Conservation (phyloP, 2,888 invertebrate genomes). For the Agonum fuliginosum region DNA sequence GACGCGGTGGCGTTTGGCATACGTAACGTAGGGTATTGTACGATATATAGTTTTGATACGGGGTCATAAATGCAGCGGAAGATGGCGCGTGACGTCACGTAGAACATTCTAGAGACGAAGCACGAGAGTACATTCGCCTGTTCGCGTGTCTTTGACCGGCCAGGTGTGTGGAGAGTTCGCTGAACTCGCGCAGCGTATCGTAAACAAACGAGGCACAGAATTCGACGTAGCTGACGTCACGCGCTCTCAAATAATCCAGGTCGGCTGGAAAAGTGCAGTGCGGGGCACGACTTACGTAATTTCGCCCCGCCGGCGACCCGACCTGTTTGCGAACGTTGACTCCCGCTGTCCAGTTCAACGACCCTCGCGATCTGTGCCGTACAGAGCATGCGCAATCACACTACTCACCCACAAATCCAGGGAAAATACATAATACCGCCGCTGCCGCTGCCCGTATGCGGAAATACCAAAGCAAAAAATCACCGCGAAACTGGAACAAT, state of each 20-base stretch:
- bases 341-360: conserved; percentile 53
- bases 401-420: conserved; percentile 48
- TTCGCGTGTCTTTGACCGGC: conserved; percentile 52
- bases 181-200: conserved; percentile 47
- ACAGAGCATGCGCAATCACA: conserved; percentile 25
- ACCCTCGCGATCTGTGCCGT: conserved; percentile 14
- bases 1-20: too few species aligned
- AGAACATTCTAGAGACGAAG: conserved; percentile 49
- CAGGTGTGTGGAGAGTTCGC: conserved; percentile 47
- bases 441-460: conserved; percentile 9
- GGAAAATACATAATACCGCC: conserved; percentile 5
- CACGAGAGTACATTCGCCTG: conserved; percentile 15
- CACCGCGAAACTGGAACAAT: conserved; percentile 16
- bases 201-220: conserved; percentile 57
- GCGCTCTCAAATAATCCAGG: conserved; percentile 57
- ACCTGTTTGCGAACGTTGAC: conserved; percentile 60
- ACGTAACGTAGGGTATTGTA: too few species aligned
- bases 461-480: conserved; percentile 22
- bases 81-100: conserved; percentile 51
- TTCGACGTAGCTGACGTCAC: conserved; percentile 54
- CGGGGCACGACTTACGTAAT: conserved; percentile 52
- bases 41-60: too few species aligned
- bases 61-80: too few species aligned
- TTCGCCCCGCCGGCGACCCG: conserved; percentile 56
- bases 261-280: conserved; percentile 57